Base-by-base conservation (phyloP, 2,888 invertebrate species). In the Trissolcus japonicus region DNA sequence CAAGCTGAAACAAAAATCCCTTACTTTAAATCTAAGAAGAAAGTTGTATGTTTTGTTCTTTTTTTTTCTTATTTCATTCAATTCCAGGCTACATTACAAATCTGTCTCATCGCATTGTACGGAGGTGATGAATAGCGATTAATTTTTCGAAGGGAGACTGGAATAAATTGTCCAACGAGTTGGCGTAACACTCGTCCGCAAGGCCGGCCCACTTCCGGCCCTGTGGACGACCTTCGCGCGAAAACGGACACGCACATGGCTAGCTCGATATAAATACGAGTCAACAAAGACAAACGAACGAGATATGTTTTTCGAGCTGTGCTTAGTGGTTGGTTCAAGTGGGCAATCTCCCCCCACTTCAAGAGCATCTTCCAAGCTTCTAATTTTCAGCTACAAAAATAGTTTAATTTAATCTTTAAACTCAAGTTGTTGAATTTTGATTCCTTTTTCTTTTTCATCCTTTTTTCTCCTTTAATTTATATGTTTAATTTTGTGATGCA, bases 191-290 rank as follows among this genome's bases (percentile, higher is more conserved):
- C 86, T 83, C 84, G 85, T 84, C 82, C 80, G 83, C 88, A 88
- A 87, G 88, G 88, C 84, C 88, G 87, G 86, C 83, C 83, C 85
- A 88, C 85, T 88, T 88, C 88, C 88, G 88, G 87, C 86, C 82
- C 82, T 81, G 81, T 81, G 80, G 80, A 84, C 85, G 86, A 86
- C 86, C 86, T 85, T 86, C 87, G 84, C 82, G 85, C 86, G 84
- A 86, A 86, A 87, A 84, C 82, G 83, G 82, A 84, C 83, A 83
- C 84, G 83, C 82, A 82, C 84, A 82, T 82, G 81, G 76, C 79
- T 65, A 69, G 72, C 75, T 61, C 68, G 73, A 76, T 75, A 81
- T 80, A 81, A 79, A 81, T 82, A 82, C 66, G 53, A 76, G 68
- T 61, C 19, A 63, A 35, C 11, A 35, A 35, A 35, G 67, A 68